A percentile compares a stretch with the other conserved stretches of the same genome.
Conservation (phyloP, 64 coral and sea anemone genomes). For the Acropora tenuis region DNA sequence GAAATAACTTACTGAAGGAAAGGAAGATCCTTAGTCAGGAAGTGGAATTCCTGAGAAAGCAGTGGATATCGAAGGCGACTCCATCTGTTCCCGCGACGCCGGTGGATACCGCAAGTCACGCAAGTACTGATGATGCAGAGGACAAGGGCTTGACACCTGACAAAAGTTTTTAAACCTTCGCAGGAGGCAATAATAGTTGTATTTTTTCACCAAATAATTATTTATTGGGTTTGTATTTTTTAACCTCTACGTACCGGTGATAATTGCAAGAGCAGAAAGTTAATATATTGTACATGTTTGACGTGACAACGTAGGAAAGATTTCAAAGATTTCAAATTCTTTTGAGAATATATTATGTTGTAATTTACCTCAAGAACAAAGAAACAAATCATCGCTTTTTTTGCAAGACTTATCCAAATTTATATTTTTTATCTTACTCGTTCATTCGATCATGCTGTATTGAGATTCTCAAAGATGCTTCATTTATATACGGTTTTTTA, state of each 20-base stretch:
- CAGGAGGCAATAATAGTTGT: neutral
- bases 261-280: neutral
- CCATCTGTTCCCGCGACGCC: conserved; percentile 42
- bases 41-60: conserved; percentile 77
- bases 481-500: no score
- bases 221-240: neutral
- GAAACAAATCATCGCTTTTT: no score
- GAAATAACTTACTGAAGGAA: conserved; percentile 84
- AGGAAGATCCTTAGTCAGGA: conserved; percentile 74
- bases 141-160: neutral
- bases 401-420: no score
- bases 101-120: conserved; percentile 76
- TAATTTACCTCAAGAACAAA: no score
- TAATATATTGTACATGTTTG: no score
- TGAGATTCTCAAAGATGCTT: no score
- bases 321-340: no score
- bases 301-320: no score
- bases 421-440: no score
- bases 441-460: no score
- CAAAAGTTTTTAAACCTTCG: neutral
- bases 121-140: conserved; percentile 46
- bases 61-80: conserved; percentile 45
- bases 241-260: no score
- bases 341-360: no score
- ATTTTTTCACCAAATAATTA: neutral